phyloP scores from a whole-genome alignment of 2,797 vertebrate genomes.

The Gymnodraco acuticeps region DNA sequence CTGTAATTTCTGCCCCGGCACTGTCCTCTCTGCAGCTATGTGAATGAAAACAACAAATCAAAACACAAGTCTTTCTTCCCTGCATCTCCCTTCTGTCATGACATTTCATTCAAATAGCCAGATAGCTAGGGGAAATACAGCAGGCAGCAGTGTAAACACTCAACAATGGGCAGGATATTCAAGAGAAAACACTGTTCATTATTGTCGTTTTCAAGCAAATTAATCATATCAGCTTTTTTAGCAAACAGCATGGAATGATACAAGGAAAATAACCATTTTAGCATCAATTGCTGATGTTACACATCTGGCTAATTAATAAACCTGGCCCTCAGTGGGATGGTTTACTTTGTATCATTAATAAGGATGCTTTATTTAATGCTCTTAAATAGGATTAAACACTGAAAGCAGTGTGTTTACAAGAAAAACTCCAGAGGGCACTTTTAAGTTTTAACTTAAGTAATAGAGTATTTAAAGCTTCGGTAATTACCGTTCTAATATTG shows the following conservation, averaged over 20 bases:
- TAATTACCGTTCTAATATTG: background rate
- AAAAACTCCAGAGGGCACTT: background rate
- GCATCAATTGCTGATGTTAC: background rate
- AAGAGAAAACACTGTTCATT: background rate
- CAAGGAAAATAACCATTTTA: background rate
- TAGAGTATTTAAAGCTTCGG: background rate
- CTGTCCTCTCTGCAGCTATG: constrained; percentile 28
- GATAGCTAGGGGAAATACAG: constrained; percentile 11
- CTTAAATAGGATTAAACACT: background rate
- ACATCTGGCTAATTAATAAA: background rate
- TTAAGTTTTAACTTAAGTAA: background rate
- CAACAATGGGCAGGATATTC: constrained; percentile 3
- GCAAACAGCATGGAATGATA: background rate
- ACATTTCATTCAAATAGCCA: constrained; percentile 21
- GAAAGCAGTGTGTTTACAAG: background rate
- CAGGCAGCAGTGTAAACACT: constrained; percentile 8
- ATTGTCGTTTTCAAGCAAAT: background rate
- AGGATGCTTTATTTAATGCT: background rate
- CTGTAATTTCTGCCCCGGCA: constrained; percentile 22
- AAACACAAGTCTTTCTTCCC: constrained; percentile 8
- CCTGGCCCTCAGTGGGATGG: background rate
- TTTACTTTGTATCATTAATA: background rate
- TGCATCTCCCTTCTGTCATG: constrained; percentile 8
- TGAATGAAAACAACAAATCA: constrained; percentile 45
- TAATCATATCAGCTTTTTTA: background rate